phyloP scores from a whole-genome alignment of 2,113 vertebrate species.

The Chauna torquata region DNA sequence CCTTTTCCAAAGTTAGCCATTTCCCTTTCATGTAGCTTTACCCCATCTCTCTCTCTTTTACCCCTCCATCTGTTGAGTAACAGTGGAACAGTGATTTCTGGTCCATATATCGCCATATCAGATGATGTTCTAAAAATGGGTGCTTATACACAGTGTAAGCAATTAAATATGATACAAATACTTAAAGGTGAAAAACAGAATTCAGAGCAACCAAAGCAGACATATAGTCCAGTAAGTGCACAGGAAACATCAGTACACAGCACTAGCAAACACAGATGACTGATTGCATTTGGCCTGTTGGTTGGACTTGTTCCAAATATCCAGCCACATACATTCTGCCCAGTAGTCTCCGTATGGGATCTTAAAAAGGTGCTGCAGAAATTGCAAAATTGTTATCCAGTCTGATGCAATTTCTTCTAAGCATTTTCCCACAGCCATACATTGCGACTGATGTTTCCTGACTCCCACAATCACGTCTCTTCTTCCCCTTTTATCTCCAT shows the following conservation, averaged over 20 bases:
- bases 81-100: neutral
- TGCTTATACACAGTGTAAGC: neutral
- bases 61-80: neutral
- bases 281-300: slow-evolving; percentile 9
- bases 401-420: slow-evolving; percentile 40
- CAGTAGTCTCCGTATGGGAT: slow-evolving; percentile 22
- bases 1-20: neutral
- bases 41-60: neutral
- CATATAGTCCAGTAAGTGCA: neutral
- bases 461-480: neutral
- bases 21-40: neutral
- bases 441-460: neutral
- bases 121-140: neutral
- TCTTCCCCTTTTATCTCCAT: slow-evolving; percentile 32
- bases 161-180: neutral
- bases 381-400: slow-evolving; percentile 35
- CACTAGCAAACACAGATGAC: slow-evolving; percentile 27
- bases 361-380: slow-evolving; percentile 60
- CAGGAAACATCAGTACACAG: slow-evolving; percentile 11
- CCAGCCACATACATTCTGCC: slow-evolving; percentile 5
- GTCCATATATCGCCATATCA: slow-evolving; percentile 1
- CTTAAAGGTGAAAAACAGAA: neutral
- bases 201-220: neutral
- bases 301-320: slow-evolving; percentile 36
- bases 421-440: neutral